Evolutionary conservation across 2,113 vertebrate genomes (phyloP).

Genomic region (Chloropsis hardwickii): DNA sequence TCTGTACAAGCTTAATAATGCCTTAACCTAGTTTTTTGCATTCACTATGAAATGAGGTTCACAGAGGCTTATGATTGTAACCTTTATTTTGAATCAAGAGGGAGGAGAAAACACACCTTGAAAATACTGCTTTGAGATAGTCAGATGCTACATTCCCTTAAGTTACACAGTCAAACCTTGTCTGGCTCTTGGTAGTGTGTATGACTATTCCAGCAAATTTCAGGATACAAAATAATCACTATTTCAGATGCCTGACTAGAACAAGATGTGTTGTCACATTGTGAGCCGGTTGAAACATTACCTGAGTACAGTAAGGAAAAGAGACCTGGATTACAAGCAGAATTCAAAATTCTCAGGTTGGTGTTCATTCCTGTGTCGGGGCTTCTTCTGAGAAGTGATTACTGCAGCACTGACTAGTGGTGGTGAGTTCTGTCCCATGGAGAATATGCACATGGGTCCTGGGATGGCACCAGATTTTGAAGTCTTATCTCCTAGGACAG

Average conservation of each 20-base stretch:
- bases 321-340: background rate
- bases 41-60: background rate
- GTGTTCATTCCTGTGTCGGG: background rate
- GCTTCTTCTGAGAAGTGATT: background rate
- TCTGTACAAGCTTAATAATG: background rate
- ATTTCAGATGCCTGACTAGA: background rate
- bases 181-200: background rate
- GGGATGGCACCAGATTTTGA: background rate
- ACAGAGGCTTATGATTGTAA: background rate
- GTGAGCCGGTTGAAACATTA: background rate
- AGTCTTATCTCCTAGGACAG: background rate
- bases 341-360: background rate
- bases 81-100: background rate
- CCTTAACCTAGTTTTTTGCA: conserved; percentile 11
- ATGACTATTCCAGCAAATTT: background rate
- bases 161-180: background rate
- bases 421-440: background rate
- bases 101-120: background rate
- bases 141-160: background rate
- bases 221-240: background rate
- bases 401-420: background rate
- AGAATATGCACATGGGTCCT: background rate
- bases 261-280: background rate
- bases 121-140: background rate
- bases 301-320: background rate